These are phyloP conservation scores for Moxostoma hubbsi DNA, from an alignment of 2,797 vertebrate species.

Conservation along the genomic window DNA sequence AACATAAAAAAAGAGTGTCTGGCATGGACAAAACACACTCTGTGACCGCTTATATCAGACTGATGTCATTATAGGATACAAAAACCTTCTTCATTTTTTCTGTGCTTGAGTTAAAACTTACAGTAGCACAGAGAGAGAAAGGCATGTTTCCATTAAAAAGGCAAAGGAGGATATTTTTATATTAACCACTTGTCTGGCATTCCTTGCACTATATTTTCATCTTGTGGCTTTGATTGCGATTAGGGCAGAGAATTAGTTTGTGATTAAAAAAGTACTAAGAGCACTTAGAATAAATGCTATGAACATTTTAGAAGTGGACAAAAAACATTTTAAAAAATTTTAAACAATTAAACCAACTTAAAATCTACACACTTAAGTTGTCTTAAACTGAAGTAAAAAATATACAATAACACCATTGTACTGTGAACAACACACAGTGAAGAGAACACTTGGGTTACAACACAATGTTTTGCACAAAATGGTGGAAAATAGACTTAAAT, in stretches of 20 bases:
- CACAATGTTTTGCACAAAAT: constrained; percentile 51
- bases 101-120: constrained; percentile 5
- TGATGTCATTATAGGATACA: constrained; percentile 12
- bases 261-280: too few species aligned
- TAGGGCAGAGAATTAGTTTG: neutral
- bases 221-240: neutral
- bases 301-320: too few species aligned
- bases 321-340: neutral
- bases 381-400: neutral
- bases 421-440: constrained; percentile 56
- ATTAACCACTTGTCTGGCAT: neutral
- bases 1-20: constrained; percentile 48
- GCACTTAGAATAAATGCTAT: too few species aligned
- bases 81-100: constrained; percentile 12
- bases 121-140: constrained; percentile 23
- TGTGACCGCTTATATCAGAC: constrained; percentile 46
- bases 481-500: constrained; percentile 35
- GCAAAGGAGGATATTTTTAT: neutral
- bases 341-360: constrained; percentile 5
- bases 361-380: neutral
- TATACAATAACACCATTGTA: constrained; percentile 47
- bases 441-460: constrained; percentile 56
- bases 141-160: neutral
- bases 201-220: neutral
- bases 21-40: constrained; percentile 35